Conservation (phyloP, 2,113 vertebrate genomes). For the Alectura lathami region DNA sequence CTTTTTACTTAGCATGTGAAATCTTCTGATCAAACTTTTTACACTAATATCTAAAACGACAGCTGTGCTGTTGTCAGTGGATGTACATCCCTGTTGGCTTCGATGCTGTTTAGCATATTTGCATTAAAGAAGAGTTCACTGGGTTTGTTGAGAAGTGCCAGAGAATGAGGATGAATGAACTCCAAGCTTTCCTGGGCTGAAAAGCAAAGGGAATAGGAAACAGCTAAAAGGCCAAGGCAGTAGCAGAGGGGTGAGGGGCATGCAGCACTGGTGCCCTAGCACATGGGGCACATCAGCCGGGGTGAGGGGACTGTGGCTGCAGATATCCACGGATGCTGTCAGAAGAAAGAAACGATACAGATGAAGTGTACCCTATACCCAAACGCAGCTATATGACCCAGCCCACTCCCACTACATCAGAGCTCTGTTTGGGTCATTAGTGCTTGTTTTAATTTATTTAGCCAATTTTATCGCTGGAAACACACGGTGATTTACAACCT, state of each 20-base stretch:
- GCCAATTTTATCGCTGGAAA: slow-evolving; percentile 71
- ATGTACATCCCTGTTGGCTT: not conserved
- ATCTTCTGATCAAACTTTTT: not conserved
- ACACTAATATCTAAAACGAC: not conserved
- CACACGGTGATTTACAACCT: slow-evolving; percentile 65
- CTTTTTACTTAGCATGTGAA: not conserved
- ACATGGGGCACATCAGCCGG: not conserved
- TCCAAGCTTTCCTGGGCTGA: not conserved
- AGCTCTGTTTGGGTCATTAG: slow-evolving; percentile 72
- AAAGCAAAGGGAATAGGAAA: slow-evolving; percentile 3
- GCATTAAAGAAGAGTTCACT: not conserved
- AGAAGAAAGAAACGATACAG: not conserved
- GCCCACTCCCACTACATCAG: slow-evolving; percentile 56
- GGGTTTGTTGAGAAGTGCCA: not conserved
- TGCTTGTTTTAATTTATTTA: slow-evolving; percentile 75
- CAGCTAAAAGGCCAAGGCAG: not conserved
- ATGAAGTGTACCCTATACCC: not conserved
- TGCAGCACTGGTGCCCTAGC: not conserved
- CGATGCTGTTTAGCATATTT: not conserved
- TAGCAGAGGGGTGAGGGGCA: not conserved
- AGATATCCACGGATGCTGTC: not conserved
- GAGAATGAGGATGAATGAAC: not conserved
- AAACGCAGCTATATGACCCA: slow-evolving; percentile 4
- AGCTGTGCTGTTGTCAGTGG: not conserved
- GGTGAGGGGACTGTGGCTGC: not conserved